A percentile compares a stretch with the other conserved stretches of the same genome.
Conservation (phyloP, 2,797 vertebrate genomes). For the Peromyscus aztecus region DNA sequence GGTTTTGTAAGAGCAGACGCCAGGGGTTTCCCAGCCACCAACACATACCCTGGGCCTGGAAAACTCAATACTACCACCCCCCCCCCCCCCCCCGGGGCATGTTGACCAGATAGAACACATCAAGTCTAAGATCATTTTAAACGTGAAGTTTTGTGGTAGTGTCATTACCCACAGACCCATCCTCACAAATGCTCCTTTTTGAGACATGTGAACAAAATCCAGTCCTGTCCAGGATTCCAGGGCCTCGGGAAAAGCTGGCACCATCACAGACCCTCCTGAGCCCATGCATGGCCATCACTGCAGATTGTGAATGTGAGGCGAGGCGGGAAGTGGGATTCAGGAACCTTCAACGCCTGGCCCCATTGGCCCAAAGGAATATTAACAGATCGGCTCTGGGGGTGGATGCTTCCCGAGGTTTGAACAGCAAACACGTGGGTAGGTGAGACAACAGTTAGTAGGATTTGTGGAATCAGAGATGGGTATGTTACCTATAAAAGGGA, state of each 20-base stretch:
- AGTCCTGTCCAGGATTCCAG: background rate
- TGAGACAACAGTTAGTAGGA: slow-evolving; percentile 60
- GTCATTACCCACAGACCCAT: slow-evolving; percentile 16
- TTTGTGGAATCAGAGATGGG: slow-evolving; percentile 59
- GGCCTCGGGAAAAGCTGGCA: slow-evolving; percentile 8
- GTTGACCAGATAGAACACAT: background rate
- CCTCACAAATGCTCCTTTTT: background rate
- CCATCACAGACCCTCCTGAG: background rate
- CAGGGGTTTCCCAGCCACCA: slow-evolving; percentile 31
- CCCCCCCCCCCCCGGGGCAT: background rate
- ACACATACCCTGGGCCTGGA: background rate
- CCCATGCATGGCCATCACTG: background rate
- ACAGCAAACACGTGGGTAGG: slow-evolving; percentile 65
- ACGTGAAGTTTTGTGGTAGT: background rate
- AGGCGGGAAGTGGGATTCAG: slow-evolving; percentile 39
- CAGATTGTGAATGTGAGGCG: slow-evolving; percentile 40
- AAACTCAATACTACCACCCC: background rate
- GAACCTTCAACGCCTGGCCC: background rate
- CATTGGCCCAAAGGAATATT: slow-evolving; percentile 61
- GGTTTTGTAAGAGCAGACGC: slow-evolving; percentile 65
- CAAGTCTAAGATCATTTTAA: slow-evolving; percentile 12
- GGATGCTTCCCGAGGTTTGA: slow-evolving; percentile 65
- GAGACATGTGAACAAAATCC: slow-evolving; percentile 42
- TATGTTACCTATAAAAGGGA: background rate
- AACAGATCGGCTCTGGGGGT: slow-evolving; percentile 70